Evolutionary conservation across 2,888 invertebrate species (phyloP), one percentile per base, ranked within the genome.

Genomic region (Lathronympha strigana): DNA sequence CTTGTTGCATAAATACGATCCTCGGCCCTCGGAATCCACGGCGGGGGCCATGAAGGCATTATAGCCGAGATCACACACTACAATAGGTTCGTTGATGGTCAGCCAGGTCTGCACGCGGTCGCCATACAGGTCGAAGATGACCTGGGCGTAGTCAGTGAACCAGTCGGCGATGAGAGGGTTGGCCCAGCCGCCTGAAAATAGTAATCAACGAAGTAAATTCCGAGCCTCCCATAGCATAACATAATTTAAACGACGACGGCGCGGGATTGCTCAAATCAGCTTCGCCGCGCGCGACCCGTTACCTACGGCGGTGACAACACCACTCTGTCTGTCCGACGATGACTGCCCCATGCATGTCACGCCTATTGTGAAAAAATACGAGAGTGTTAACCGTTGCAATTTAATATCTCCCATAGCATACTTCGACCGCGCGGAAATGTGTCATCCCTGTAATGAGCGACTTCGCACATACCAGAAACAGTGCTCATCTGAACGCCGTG

Each of bases 21-120:
- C 36, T 5, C 28, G 8, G 36, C 3, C 9, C 36, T 36, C 11
- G 9, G 11, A n/a, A n/a, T 13, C 9, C 36, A 13, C 6, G 36
- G 36, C 28, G 28, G 47, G 47, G 1, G 47, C 47, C n/a, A 47
- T 13, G 4, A 23, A 1, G 9, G n/a, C 47, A 0, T 9, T 21
- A n/a, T 47, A 47, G 6, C n/a, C 47, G 1, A 5, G 6, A 4
- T 86, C 84, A 67, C 93, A 92, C 2, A 90, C 71, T 0, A 85
- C 69, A 21, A 81, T 77, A 0, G 95, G 95, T 73, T 96, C 96
- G 78, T 96, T 96, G 63, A 96, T 92, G 0, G 96, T 96, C 0
- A 95, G 90, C 95, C 96, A 96, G 43, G 88, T 82, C 78, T 92
- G 93, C 1, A 95, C 94, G 17, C 94, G 91, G 72, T 93, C 93